phyloP scores from a whole-genome alignment of 1,140 invertebrate species.

The Maniola jurtina region DNA sequence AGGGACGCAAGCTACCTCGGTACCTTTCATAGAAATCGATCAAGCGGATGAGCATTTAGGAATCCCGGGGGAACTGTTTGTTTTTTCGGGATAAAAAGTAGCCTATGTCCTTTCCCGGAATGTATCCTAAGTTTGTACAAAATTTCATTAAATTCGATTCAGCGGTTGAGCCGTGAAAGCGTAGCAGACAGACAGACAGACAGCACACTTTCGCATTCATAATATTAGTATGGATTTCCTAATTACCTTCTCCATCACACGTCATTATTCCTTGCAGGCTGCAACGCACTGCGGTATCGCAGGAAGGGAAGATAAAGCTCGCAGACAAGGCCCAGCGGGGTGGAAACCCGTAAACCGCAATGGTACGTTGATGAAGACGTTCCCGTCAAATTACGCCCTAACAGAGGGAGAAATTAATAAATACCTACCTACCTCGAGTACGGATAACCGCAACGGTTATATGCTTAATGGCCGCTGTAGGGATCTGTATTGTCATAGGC shows the following conservation, averaged over 20 bases:
- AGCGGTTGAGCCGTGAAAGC: no score
- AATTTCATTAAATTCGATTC: no score
- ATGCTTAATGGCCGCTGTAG: not conserved
- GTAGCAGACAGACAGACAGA: no score
- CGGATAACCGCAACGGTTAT: conserved; percentile 1
- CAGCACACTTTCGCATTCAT: no score
- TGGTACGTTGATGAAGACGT: conserved; percentile 61
- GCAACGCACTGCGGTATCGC: conserved; percentile 25
- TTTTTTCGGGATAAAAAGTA: no score
- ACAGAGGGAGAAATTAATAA: conserved; percentile 44
- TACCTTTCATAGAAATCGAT: no score
- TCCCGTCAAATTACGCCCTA: conserved; percentile 48
- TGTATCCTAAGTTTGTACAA: no score
- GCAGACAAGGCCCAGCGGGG: conserved; percentile 43
- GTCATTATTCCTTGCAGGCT: conserved; percentile 28
- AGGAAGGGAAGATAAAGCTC: conserved; percentile 52
- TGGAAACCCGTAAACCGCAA: conserved; percentile 53
- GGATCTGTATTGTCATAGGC: not conserved
- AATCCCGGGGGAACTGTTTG: no score
- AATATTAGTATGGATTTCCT: no score
- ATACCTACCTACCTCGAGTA: conserved; percentile 12
- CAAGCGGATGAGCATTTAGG: no score
- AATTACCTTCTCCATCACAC: conserved; percentile 15
- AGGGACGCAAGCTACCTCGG: no score
- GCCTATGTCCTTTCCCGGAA: no score